Base-by-base conservation (phyloP, 1,140 invertebrate genomes). In the Holotrichia oblita region DNA sequence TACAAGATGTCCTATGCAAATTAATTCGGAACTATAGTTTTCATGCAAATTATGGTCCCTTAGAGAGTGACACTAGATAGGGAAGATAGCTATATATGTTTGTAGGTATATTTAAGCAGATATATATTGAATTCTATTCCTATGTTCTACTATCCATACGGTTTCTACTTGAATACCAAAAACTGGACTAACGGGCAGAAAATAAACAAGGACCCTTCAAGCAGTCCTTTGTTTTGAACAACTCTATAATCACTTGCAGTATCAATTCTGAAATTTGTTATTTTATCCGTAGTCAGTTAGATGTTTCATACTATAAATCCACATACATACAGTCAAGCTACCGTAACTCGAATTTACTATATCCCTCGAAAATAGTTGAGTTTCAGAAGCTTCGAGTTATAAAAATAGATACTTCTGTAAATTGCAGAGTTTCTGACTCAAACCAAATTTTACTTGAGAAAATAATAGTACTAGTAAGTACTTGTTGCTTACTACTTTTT, bases 1-100 rank as follows among this genome's bases (percentile, higher is more conserved):
- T 72, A 72, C 64, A 72, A 72, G 64, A 40, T 34, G 64, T 72
- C 24, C 22, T 72, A 27, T 72, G 64, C 22, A 72, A 72, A 72
- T 72, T 72, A 72, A 72, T 72, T 72, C 64, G 34, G 34, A 22
- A 22, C 64, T 34, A 40, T 40, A 40, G 64, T 72, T 72, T 72
- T 9, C 64, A 72, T 72, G 64, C 64, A 72, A 72, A 72, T 72
- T 27, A 22, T 72, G 64, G 14, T 10, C 34, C 64, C 22, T 17
- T 55, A 55, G 6, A 55, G 48, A 17, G 48, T 17, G 48, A 55
- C 48, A 55, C 2, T 14, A 55, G 48, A 55, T 55, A 17, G 48
- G 48, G 48, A 55, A 55, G 48, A 12, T n/a, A 55, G 1, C 14
- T 17, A 14, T 55, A 0, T 17, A 55, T 55, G 14, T 55, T 2